Conservation (phyloP, 2,113 vertebrate genomes). For the Podarcis muralis region DNA sequence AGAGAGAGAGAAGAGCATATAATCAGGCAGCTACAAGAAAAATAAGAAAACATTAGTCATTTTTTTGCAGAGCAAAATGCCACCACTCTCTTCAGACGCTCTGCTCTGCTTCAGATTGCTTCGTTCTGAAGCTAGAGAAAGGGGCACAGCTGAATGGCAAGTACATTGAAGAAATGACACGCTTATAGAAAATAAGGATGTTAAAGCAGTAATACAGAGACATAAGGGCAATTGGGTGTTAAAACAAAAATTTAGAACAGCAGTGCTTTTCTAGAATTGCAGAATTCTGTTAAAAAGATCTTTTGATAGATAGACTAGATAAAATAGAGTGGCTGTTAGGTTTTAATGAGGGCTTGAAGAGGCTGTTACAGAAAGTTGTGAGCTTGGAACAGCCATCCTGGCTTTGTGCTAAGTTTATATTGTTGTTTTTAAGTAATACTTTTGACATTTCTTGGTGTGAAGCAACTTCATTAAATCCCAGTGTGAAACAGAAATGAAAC, state of each 20-base stretch:
- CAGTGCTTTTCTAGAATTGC: neutral
- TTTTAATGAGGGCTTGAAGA: neutral
- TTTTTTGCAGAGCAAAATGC: neutral
- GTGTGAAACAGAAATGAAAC: neutral
- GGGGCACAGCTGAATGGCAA: neutral
- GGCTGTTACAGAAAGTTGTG: neutral
- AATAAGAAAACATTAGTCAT: neutral
- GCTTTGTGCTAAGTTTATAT: neutral
- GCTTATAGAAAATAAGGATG: neutral
- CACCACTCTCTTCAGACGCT: neutral
- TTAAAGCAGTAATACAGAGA: neutral
- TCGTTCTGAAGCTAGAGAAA: neutral
- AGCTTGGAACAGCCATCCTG: neutral
- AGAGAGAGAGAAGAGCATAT: neutral
- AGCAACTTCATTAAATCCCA: constrained; percentile 3
- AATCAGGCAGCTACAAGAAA: neutral
- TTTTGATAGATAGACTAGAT: neutral
- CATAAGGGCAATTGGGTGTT: neutral
- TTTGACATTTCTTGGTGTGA: neutral
- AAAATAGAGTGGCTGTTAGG: neutral
- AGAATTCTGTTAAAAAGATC: neutral
- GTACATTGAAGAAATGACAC: neutral
- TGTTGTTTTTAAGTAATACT: neutral
- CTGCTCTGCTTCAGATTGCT: neutral
- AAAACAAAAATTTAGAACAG: neutral